Conservation (phyloP, 2,888 invertebrate species). For the Stenurella melanura region DNA sequence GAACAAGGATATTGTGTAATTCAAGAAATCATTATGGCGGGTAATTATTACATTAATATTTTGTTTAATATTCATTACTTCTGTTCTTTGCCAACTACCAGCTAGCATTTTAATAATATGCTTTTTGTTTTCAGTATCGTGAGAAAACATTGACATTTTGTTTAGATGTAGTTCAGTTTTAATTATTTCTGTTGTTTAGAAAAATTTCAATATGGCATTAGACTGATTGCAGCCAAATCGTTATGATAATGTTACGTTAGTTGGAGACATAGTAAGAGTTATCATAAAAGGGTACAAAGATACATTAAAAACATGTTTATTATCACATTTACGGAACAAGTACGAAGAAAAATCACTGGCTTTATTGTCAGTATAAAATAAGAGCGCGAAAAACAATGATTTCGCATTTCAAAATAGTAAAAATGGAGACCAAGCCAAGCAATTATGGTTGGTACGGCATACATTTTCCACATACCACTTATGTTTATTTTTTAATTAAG, state of each 20-base stretch:
- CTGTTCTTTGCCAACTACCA: constrained; percentile 13
- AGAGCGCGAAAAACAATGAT: constrained; percentile 51
- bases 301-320: constrained; percentile 72
- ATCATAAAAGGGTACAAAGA: constrained; percentile 65
- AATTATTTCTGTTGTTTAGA: constrained; percentile 40
- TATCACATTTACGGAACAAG: constrained; percentile 72
- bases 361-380: constrained; percentile 52
- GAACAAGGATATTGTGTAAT: constrained; percentile 37
- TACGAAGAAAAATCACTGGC: constrained; percentile 63
- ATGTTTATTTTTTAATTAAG: constrained; percentile 47
- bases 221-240: constrained; percentile 50
- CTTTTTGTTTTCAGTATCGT: constrained; percentile 45
- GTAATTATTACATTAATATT: constrained; percentile 37
- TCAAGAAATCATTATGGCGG: constrained; percentile 30
- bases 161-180: constrained; percentile 40
- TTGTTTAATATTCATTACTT: constrained; percentile 39
- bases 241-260: constrained; percentile 56
- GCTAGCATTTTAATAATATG: constrained; percentile 22
- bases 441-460: constrained; percentile 50
- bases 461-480: constrained; percentile 57
- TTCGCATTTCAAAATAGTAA: constrained; percentile 45
- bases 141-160: constrained; percentile 57
- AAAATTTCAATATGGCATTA: constrained; percentile 46
- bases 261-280: constrained; percentile 57
- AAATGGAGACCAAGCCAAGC: constrained; percentile 55